Evolutionary conservation across 2,113 vertebrate species (phyloP).

Genomic region (Thermophis baileyi): DNA sequence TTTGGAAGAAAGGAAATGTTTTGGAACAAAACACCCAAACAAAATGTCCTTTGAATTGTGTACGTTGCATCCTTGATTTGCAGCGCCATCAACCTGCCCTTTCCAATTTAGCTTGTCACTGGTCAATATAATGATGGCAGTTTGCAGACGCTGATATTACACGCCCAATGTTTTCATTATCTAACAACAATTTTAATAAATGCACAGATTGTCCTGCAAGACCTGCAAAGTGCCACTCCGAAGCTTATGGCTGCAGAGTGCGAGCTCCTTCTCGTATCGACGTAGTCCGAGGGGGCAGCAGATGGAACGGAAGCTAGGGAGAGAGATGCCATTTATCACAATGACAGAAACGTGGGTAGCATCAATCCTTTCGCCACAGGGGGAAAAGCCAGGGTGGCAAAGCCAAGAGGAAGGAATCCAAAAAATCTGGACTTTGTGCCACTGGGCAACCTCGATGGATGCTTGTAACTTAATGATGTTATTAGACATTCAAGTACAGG

Average conservation of each 20-base stretch:
- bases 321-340: conserved; percentile 82
- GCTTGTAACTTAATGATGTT: conserved; percentile 75
- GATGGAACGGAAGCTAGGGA: conserved; percentile 77
- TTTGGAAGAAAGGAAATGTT: neutral
- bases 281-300: conserved; percentile 65
- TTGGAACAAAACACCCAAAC: neutral
- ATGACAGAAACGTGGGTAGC: conserved; percentile 73
- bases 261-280: conserved; percentile 53
- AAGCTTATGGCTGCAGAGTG: conserved; percentile 64
- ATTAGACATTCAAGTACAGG: conserved; percentile 66
- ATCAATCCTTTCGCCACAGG: conserved; percentile 71
- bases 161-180: neutral
- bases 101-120: neutral
- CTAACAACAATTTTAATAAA: neutral
- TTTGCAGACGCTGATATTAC: neutral
- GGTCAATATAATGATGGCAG: neutral
- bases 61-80: accelerated
- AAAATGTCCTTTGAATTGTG: neutral
- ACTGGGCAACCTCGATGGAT: conserved; percentile 65
- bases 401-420: conserved; percentile 52
- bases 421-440: conserved; percentile 47
- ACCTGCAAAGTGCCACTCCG: conserved; percentile 41
- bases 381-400: conserved; percentile 63
- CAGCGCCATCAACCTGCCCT: no score
- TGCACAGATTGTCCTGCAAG: conserved; percentile 35